These are phyloP conservation scores for Todus mexicanus DNA, from an alignment of 2,797 vertebrate genomes.

Conservation along the genomic window DNA sequence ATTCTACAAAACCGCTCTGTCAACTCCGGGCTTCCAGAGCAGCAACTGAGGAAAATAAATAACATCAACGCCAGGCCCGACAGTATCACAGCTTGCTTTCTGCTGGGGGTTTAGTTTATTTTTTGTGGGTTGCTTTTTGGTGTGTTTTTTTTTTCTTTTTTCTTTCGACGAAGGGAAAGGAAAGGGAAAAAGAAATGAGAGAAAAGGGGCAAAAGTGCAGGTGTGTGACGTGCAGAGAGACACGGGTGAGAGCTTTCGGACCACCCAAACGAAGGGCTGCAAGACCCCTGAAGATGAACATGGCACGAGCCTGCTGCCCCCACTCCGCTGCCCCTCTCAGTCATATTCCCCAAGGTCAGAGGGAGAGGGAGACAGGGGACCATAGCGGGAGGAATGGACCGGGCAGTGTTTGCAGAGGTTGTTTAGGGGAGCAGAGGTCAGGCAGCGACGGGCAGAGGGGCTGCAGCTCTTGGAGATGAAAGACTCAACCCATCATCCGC, in stretches of 20 bases:
- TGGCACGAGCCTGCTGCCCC: not conserved
- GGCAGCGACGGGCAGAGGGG: not conserved
- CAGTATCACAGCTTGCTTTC: slow-evolving; percentile 74
- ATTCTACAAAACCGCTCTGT: slow-evolving; percentile 99
- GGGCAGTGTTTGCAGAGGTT: not conserved
- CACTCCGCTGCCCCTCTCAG: too few relatives aligned
- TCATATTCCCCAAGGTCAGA: too few relatives aligned
- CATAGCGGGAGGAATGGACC: too few relatives aligned
- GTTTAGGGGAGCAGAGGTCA: accelerated
- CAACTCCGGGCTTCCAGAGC: slow-evolving; percentile 94
- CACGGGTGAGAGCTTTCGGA: not conserved
- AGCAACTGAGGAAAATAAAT: slow-evolving; percentile 98
- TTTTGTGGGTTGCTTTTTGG: not conserved
- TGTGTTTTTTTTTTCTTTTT: not conserved
- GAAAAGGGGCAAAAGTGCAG: not conserved
- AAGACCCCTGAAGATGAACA: not conserved
- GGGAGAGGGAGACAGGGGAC: too few relatives aligned
- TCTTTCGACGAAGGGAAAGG: not conserved
- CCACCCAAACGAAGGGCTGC: not conserved
- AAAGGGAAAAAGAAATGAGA: not conserved
- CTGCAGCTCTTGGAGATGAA: not conserved
- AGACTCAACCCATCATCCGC: not conserved
- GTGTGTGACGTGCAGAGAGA: not conserved
- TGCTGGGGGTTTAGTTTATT: slow-evolving; percentile 48
- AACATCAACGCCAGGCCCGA: slow-evolving; percentile 85